Conservation (phyloP, 2,113 vertebrate species). For the Oostethus manadensis region DNA sequence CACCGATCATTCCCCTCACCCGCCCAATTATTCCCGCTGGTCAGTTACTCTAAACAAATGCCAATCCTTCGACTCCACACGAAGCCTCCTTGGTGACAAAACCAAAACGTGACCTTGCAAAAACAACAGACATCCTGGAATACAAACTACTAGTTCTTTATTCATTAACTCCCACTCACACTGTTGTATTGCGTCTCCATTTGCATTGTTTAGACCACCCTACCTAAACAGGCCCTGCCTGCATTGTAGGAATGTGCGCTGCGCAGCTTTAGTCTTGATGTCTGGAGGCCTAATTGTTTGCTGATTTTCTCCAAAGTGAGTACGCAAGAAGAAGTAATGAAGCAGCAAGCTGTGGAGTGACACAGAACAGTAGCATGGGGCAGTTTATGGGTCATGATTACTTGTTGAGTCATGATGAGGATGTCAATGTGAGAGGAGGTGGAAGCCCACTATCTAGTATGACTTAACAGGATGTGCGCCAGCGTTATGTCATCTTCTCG, state of each 20-base stretch:
- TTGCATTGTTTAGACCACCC: constrained; percentile 50
- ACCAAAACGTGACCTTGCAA: constrained; percentile 36
- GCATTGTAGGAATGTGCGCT: constrained; percentile 55
- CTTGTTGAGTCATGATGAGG: constrained; percentile 5
- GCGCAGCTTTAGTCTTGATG: too few species aligned
- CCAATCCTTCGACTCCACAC: constrained; percentile 74
- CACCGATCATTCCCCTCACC: not conserved
- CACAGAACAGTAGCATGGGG: constrained; percentile 47
- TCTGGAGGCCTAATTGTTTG: too few species aligned
- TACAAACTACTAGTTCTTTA: constrained; percentile 24
- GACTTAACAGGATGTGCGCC: constrained; percentile 68
- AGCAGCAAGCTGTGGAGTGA: constrained; percentile 46
- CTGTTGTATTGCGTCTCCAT: constrained; percentile 23
- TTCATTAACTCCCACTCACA: not conserved
- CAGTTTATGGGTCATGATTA: constrained; percentile 5
- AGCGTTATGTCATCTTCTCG: constrained; percentile 58
- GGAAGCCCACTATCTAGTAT: constrained; percentile 50
- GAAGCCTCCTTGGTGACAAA: constrained; percentile 64
- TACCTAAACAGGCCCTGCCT: constrained; percentile 54
- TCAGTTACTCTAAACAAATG: constrained; percentile 70
- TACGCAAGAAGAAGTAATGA: too few species aligned
- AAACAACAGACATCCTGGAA: constrained; percentile 57
- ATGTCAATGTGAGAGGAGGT: constrained; percentile 20
- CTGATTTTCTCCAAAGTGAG: too few species aligned
- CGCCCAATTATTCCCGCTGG: constrained; percentile 56